A percentile compares a stretch with the other conserved stretches of the same genome.
Evolutionary conservation across 2,888 invertebrate species (phyloP).

Genomic region (Azorinus chamasolen): DNA sequence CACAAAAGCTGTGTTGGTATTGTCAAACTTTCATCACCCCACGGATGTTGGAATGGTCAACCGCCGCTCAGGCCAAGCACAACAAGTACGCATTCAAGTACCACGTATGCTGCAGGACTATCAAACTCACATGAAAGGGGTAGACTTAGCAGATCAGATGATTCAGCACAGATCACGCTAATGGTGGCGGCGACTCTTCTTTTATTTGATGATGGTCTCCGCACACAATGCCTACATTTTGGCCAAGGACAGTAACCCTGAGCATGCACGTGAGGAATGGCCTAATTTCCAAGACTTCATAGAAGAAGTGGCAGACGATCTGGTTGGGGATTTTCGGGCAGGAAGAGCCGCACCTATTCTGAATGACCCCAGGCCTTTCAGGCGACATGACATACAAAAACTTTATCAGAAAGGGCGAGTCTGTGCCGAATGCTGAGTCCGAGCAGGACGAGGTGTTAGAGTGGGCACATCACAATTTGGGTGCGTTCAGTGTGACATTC

Average conservation of each 20-base stretch:
- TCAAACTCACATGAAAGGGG: slow-evolving; percentile 26
- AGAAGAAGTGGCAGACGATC: slow-evolving; percentile 28
- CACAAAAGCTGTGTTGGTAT: slow-evolving; percentile 41
- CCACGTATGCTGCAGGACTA: slow-evolving; percentile 30
- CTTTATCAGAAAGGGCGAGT: slow-evolving; percentile 31
- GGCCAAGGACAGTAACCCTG: slow-evolving; percentile 23
- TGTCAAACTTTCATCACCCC: slow-evolving; percentile 43
- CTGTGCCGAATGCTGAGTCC: slow-evolving; percentile 26
- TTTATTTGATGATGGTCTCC: slow-evolving; percentile 18
- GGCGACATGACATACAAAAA: slow-evolving; percentile 9
- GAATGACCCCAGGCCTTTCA: not conserved
- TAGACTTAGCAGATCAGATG: slow-evolving; percentile 35
- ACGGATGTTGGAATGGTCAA: not conserved
- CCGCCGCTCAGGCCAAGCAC: slow-evolving; percentile 4
- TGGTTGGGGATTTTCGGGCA: slow-evolving; percentile 17
- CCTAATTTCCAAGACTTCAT: slow-evolving; percentile 39
- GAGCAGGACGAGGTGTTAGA: slow-evolving; percentile 10
- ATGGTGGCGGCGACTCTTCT: slow-evolving; percentile 45
- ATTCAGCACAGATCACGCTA: slow-evolving; percentile 32
- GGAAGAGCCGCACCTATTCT: slow-evolving; percentile 3
- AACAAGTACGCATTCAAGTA: slow-evolving; percentile 4
- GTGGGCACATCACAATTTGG: slow-evolving; percentile 28
- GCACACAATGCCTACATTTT: slow-evolving; percentile 33
- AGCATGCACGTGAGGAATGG: slow-evolving; percentile 16
- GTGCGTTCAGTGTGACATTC: slow-evolving; percentile 35